Evolutionary conservation across 1,140 invertebrate species (phyloP), one percentile per base, ranked within the genome.

Genomic region (Polypedilum pembai): DNA sequence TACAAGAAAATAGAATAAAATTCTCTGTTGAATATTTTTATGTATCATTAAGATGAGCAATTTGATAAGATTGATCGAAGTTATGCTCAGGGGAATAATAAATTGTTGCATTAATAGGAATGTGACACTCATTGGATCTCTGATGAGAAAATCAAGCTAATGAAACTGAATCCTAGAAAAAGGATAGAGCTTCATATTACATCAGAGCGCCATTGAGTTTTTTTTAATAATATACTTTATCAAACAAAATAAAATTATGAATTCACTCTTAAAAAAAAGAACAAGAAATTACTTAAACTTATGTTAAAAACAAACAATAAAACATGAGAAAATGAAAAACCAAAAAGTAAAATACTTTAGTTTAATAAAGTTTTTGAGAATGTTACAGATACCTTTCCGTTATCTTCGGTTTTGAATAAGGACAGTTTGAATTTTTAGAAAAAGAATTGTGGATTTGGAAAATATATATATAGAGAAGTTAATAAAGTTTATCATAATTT

Each of bases 341-440:
- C 65, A 69, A 69, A 69, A 69, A 8, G 8, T 20, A 20, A 69
- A 69, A 69, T 69, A 21, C 65, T 20, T 69, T 69, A 20, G 17
- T 69, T 69, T 69, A 20, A 18, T 69, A 20, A 56, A 20, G 65
- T 69, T 18, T 69, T 69, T 69, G 65, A 69, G 17, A 10, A 10
- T 69, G 24, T 69, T 20, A 21, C 65, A 69, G 65, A 69, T 69
- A 69, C 65, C 65, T 69, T 69, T 69, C 65, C 65, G 65, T 69
- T 69, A 69, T 69, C 65, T 69, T 69, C 65, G 65, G 65, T 69
- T 69, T 20, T 69, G 65, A 69, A 69, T 69, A 69, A 21, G 65
- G 65, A 69, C 65, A 69, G 65, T 69, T 69, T 69, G 65, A 69
- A 69, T 56, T 56, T 56, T 56, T 56, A 56, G 45, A 56, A 56